Evolutionary conservation across 2,113 vertebrate genomes (phyloP), one percentile per base, ranked within the genome.

Genomic region (Ariopsis seemanni): DNA sequence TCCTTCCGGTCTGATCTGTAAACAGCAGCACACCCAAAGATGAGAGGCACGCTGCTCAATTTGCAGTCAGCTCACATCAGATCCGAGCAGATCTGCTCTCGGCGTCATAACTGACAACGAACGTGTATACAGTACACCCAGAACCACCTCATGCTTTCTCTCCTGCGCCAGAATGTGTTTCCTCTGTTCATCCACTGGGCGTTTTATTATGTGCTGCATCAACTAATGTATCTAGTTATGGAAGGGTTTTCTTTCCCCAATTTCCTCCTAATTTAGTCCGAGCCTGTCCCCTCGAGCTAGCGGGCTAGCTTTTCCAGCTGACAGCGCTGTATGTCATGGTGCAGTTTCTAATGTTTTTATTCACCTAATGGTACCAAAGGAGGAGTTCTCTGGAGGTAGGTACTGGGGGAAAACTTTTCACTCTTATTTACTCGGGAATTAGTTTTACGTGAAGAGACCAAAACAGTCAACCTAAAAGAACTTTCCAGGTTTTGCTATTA

Each of bases 61-160:
- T 86, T 87, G 67, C 42, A 74, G 52, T 72, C 79, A 52, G 79
- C 27, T 69, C 65, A n/a, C 52, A 42, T 74, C 65, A 72, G 86
- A 48, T 65, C 22, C 20, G 30, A 72, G 2, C 50, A 63, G 34
- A 82, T 55, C 63, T 50, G 78, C 53, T 30, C 34, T 72, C 53
- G 22, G 57, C 79, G 5, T 82, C 25, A 62, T 67, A 72, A 15
- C 67, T 18, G 6, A 25, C 20, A 25, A 62, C 22, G 5, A 74
- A 87, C 25, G 18, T 52, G 55, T 42, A 67, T 83, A 83, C 34
- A 42, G 34, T 55, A 27, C 52, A 42, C 8, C 53, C 34, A 62
- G 55, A 60, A 52, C 34, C 5, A 42, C 55, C 65, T 86, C 52
- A 50, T 12, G 27, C n/a, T 17, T 58, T 71, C 12, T 67, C 22